These are phyloP conservation scores for Stomorhina lunata DNA, from an alignment of 2,888 invertebrate genomes.

Conservation along the genomic window DNA sequence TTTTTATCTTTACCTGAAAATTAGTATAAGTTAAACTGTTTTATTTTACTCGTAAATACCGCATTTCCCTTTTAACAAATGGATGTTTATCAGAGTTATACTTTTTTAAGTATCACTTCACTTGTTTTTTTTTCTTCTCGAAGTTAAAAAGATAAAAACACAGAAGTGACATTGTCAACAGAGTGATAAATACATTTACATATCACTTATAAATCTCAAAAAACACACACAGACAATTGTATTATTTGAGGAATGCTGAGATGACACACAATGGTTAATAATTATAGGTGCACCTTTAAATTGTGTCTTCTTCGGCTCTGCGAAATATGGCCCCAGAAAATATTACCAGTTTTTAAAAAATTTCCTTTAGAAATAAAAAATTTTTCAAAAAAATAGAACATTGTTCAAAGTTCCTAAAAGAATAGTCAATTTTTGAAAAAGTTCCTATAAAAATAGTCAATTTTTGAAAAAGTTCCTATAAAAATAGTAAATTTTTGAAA, in stretches of 20 bases:
- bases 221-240: constrained; percentile 28
- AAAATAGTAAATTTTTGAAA: background rate
- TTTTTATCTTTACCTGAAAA: background rate
- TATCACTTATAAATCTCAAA: constrained; percentile 47
- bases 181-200: constrained; percentile 59
- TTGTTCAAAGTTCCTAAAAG: background rate
- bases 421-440: background rate
- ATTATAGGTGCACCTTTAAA: background rate
- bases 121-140: background rate
- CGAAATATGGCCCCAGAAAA: background rate
- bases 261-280: background rate
- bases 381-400: background rate
- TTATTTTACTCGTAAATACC: no score
- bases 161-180: constrained; percentile 68
- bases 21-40: background rate
- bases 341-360: no score
- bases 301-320: no score
- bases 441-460: background rate
- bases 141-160: background rate
- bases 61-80: constrained; percentile 50
- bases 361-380: background rate
- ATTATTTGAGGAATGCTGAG: constrained; percentile 34
- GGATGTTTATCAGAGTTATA: constrained; percentile 7
- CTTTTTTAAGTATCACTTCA: constrained; percentile 11
- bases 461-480: background rate